Evolutionary conservation across 2,797 vertebrate genomes (phyloP).

Genomic region (Diplodus puntazzo): DNA sequence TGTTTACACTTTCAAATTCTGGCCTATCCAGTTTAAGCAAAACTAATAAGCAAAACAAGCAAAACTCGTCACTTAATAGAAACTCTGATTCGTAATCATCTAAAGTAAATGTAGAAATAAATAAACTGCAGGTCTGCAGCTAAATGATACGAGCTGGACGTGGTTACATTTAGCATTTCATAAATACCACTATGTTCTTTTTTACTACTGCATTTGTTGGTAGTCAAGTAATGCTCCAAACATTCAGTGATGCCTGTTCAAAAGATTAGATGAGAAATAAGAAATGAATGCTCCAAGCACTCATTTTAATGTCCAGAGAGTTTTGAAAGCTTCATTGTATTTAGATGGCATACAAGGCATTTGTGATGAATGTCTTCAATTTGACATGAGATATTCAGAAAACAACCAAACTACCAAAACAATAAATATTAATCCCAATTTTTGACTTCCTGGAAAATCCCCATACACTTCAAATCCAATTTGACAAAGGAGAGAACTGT

Average conservation of each 20-base stretch:
- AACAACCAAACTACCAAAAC: conserved; percentile 61
- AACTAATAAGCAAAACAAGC: no score
- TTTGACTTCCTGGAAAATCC: conserved; percentile 36
- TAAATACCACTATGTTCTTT: no score
- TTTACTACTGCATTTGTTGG: no score
- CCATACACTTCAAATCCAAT: conserved; percentile 41
- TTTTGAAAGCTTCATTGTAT: conserved; percentile 78
- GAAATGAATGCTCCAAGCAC: conserved; percentile 16
- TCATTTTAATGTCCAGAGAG: conserved; percentile 38
- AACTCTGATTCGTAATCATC: no score
- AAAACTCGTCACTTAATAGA: no score
- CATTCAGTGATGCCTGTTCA: neutral
- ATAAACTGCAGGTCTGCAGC: neutral
- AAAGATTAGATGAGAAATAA: neutral
- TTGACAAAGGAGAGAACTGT: conserved; percentile 10
- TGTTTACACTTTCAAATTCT: neutral
- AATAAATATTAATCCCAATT: conserved; percentile 75
- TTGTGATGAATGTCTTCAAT: conserved; percentile 65
- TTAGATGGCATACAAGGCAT: conserved; percentile 73
- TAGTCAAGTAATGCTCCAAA: no score
- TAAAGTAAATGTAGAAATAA: no score
- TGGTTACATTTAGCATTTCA: neutral
- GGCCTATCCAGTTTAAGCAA: no score
- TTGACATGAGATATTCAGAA: conserved; percentile 74
- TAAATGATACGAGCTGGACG: no score